These are phyloP conservation scores for Drosophila ambigua DNA, from an alignment of 1,140 invertebrate genomes.

Conservation along the genomic window DNA sequence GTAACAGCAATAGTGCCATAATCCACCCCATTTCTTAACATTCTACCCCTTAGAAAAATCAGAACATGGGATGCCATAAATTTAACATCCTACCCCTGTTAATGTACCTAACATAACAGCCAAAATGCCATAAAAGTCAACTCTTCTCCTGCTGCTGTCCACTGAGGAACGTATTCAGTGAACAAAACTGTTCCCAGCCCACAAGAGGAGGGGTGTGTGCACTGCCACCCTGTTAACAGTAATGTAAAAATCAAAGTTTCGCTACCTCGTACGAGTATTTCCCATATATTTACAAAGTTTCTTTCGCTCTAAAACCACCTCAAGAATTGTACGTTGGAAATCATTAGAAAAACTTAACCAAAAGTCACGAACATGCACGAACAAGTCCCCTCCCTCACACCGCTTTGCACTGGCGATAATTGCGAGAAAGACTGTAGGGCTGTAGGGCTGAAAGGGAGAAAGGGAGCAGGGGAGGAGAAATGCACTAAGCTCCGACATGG, in stretches of 20 bases:
- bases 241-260: slow-evolving; percentile 1
- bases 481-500: slow-evolving; percentile 18
- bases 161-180: neutral
- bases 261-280: neutral
- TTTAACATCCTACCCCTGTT: neutral
- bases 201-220: neutral
- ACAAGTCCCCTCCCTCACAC: slow-evolving; percentile 27
- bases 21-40: too few relatives aligned
- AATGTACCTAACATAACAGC: slow-evolving; percentile 1
- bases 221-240: neutral
- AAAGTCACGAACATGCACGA: slow-evolving; percentile 57
- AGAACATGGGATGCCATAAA: too few relatives aligned
- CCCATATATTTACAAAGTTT: slow-evolving; percentile 1
- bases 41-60: too few relatives aligned
- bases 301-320: neutral
- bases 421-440: slow-evolving; percentile 37
- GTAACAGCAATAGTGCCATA: too few relatives aligned
- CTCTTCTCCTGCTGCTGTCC: neutral
- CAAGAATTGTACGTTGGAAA: slow-evolving; percentile 27
- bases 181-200: slow-evolving; percentile 47
- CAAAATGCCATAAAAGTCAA: neutral
- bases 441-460: too few relatives aligned
- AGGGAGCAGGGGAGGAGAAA: slow-evolving; percentile 1
- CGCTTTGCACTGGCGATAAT: slow-evolving; percentile 49
- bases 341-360: slow-evolving; percentile 72